Percentiles rank a stretch among this genome's conserved stretches.
These are phyloP conservation scores for Myiagra hebetior DNA, from an alignment of 2,113 vertebrate genomes.

Conservation along the genomic window DNA sequence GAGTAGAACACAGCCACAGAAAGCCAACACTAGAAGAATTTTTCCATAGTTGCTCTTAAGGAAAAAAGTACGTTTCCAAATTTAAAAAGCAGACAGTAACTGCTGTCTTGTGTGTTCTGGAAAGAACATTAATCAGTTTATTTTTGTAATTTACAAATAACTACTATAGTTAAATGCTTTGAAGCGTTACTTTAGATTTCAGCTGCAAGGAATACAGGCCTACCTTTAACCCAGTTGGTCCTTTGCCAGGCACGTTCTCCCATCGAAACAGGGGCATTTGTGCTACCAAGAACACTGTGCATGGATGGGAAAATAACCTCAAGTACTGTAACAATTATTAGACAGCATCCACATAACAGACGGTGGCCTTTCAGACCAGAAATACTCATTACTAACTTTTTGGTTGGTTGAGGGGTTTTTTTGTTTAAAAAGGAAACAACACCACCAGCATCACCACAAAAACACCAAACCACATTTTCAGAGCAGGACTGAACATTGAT, in stretches of 20 bases:
- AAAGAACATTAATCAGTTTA: constrained; percentile 58
- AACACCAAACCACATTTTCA: background rate
- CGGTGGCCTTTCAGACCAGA: background rate
- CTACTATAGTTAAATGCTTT: background rate
- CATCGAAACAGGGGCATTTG: background rate
- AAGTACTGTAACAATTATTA: background rate
- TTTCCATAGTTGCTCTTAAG: constrained; percentile 41
- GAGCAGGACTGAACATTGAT: background rate
- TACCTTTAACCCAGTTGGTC: constrained; percentile 40
- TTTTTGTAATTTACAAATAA: constrained; percentile 54
- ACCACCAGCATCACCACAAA: background rate
- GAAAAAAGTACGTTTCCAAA: constrained; percentile 35
- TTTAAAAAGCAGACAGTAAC: constrained; percentile 46
- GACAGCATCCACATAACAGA: background rate
- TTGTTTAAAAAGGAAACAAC: background rate
- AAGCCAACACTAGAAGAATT: background rate
- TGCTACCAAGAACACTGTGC: background rate
- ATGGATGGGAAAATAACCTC: background rate
- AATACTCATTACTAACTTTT: background rate
- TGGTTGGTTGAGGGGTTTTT: background rate
- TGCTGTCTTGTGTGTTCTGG: constrained; percentile 3
- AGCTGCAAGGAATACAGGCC: background rate
- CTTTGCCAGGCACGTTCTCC: constrained; percentile 25
- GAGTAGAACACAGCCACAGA: background rate
- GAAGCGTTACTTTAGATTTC: background rate